Percentiles rank a stretch among this genome's conserved stretches.
phyloP scores from a whole-genome alignment of 2,888 invertebrate species.

The Pedicia rivosa region DNA sequence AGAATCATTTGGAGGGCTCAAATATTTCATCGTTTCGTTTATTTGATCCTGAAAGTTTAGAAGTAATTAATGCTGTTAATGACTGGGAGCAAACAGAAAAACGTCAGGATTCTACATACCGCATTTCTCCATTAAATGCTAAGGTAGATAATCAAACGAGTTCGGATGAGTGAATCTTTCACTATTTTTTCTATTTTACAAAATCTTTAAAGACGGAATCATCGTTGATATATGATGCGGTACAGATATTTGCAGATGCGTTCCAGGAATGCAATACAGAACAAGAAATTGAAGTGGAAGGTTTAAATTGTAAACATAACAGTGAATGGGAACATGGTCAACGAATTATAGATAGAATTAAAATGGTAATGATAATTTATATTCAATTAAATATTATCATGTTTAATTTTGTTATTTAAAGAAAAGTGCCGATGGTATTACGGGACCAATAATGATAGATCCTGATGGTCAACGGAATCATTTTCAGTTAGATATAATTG shows the following conservation, averaged over 20 bases:
- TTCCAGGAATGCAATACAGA: too few relatives aligned
- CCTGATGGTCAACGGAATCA: slow-evolving; percentile 46
- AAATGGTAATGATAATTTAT: too few relatives aligned
- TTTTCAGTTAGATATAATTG: slow-evolving; percentile 51
- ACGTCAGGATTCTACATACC: slow-evolving; percentile 20
- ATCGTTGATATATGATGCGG: slow-evolving; percentile 55
- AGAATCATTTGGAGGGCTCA: slow-evolving; percentile 27
- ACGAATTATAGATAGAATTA: too few relatives aligned
- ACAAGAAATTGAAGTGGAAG: slow-evolving; percentile 16
- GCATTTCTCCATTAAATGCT: slow-evolving; percentile 19
- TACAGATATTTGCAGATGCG: too few relatives aligned
- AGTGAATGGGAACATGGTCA: slow-evolving; percentile 39
- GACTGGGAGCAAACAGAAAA: slow-evolving; percentile 29
- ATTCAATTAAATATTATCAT: too few relatives aligned
- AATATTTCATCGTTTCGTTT: slow-evolving; percentile 27
- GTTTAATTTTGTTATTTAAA: too few relatives aligned
- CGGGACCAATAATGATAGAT: slow-evolving; percentile 27
- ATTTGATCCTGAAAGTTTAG: slow-evolving; percentile 27
- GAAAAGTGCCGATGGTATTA: too few relatives aligned
- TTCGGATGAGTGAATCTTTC: background rate
- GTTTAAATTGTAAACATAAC: slow-evolving; percentile 27
- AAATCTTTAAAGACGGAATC: slow-evolving; percentile 41
- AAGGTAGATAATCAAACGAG: slow-evolving; percentile 15
- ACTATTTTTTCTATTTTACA: too few relatives aligned
- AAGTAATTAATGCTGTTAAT: slow-evolving; percentile 25